These are phyloP conservation scores for Montipora efflorescens DNA, from an alignment of 64 coral and sea anemone genomes.

Conservation along the genomic window DNA sequence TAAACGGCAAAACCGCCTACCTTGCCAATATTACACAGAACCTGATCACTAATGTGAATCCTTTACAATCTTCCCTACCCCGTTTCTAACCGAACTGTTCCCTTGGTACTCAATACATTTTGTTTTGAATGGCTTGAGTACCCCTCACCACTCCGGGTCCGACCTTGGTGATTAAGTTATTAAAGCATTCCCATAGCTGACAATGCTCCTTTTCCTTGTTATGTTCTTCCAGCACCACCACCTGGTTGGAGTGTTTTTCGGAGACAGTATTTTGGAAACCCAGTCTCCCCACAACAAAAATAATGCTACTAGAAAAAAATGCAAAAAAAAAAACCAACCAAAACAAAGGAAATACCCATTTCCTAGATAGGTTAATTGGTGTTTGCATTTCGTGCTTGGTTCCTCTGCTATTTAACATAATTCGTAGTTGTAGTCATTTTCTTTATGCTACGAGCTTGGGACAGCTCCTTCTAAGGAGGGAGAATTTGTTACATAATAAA, in stretches of 20 bases:
- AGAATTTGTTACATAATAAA: too few species aligned
- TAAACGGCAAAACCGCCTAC: conserved; percentile 10
- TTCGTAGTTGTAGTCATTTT: too few species aligned
- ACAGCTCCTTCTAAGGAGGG: too few species aligned
- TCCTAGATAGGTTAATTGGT: too few species aligned
- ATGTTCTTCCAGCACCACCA: not conserved
- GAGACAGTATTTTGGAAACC: too few species aligned
- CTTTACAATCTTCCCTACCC: not conserved
- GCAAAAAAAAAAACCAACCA: too few species aligned
- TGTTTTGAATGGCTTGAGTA: not conserved
- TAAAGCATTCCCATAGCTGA: not conserved
- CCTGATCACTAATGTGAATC: not conserved
- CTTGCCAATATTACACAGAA: not conserved
- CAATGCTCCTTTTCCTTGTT: not conserved
- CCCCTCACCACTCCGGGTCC: not conserved
- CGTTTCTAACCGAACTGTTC: not conserved
- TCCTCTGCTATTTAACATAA: too few species aligned
- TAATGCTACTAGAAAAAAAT: too few species aligned
- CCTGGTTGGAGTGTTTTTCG: not conserved
- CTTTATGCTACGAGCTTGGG: too few species aligned
- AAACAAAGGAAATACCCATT: too few species aligned
- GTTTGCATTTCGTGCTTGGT: too few species aligned
- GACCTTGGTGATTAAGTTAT: not conserved
- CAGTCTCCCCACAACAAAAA: too few species aligned
- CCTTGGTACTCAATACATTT: not conserved